Evolutionary conservation across 2,797 vertebrate genomes (phyloP), one percentile per base, ranked within the genome.

Genomic region (Sciurus carolinensis): DNA sequence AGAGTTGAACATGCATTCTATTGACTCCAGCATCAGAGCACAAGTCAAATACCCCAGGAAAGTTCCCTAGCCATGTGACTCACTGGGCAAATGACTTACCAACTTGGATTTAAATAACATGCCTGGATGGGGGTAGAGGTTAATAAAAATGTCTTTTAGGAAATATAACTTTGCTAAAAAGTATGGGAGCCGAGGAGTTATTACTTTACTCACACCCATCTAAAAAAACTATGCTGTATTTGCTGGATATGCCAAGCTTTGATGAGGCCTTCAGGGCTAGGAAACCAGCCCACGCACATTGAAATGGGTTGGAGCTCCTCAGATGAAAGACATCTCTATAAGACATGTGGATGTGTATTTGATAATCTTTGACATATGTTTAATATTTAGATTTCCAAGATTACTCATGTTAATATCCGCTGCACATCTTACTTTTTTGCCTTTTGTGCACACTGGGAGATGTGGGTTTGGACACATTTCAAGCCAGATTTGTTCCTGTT

Each of bases 351-450:
- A 94, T 96, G 93, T 94, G 91, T 86, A 72, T 96, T 92, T 97
- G 98, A 97, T 97, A 96, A 98, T 98, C 97, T 97, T 96, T 97
- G 97, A 98, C 97, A 98, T 98, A 97, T 98, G 98, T 98, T 98
- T 98, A 97, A 96, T 98, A 98, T 98, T 98, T 98, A 96, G 96
- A 98, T 98, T 97, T 97, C 98, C 98, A 98, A 96, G 97, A 98
- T 98, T 97, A 96, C 95, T 97, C 97, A 97, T 97, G 97, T 97
- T 97, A 97, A 98, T 98, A 98, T 97, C 98, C 96, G 95, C 95
- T 91, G 95, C 95, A 97, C 94, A 93, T 96, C 97, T 93, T 96
- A 95, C 91, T 91, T 92, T 94, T 94, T 90, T 96, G 95, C 87
- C 90, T 97, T 88, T 96, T 95, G 69, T 97, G 95, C 97, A 92